These are phyloP conservation scores for Salticus scenicus DNA, from an alignment of 2,888 invertebrate genomes.

Conservation along the genomic window DNA sequence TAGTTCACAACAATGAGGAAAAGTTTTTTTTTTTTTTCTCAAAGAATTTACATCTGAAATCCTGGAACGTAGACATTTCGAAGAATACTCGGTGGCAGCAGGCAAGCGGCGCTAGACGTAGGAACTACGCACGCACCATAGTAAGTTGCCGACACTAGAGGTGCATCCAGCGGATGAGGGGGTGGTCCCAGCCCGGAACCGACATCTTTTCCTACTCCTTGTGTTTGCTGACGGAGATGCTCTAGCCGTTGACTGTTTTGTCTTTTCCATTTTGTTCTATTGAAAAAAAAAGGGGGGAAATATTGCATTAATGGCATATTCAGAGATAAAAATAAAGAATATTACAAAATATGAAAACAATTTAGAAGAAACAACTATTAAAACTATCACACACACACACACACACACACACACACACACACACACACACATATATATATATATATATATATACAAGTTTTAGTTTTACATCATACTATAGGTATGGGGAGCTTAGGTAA, in stretches of 20 bases:
- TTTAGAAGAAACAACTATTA: no score
- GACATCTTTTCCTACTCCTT: conserved; percentile 26
- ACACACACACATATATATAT: not conserved
- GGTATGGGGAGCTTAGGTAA: no score
- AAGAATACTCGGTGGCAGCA: conserved; percentile 61
- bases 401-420: not conserved
- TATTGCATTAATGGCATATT: not conserved
- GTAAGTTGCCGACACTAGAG: conserved; percentile 65
- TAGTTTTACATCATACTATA: no score
- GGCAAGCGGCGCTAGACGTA: conserved; percentile 40
- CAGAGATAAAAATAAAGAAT: no score
- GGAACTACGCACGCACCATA: conserved; percentile 67
- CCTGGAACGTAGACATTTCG: conserved; percentile 67
- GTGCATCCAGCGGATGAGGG: conserved; percentile 43
- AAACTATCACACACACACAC: no score
- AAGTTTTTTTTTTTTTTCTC: not conserved
- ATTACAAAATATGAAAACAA: no score
- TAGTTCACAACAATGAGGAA: no score
- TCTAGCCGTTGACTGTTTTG: conserved; percentile 82
- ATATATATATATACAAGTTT: not conserved
- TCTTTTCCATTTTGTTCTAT: conserved; percentile 78
- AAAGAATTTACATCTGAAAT: conserved; percentile 50
- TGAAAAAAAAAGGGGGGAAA: not conserved
- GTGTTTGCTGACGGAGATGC: conserved; percentile 62
- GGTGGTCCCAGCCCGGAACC: conserved; percentile 8